phyloP scores from a whole-genome alignment of 2,888 invertebrate genomes.

The Catocala nupta region DNA sequence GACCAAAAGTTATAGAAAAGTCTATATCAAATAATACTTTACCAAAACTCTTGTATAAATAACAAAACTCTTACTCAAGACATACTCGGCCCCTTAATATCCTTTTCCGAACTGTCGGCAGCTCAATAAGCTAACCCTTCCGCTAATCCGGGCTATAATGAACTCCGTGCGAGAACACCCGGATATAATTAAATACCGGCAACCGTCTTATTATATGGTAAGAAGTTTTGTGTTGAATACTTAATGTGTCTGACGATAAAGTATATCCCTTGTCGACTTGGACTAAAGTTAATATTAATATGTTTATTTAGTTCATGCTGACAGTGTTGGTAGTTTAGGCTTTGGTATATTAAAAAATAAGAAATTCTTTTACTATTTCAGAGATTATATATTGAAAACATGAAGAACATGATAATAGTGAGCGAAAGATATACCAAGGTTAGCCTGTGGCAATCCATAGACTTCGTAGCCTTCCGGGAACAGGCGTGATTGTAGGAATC shows the following conservation, averaged over 20 bases:
- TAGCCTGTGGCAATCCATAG: too few relatives aligned
- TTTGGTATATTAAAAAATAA: too few relatives aligned
- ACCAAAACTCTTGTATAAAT: slow-evolving; percentile 28
- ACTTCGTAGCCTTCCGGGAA: too few relatives aligned
- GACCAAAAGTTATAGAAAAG: not conserved
- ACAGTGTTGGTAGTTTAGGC: too few relatives aligned
- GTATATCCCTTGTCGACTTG: not conserved
- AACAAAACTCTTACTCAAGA: slow-evolving; percentile 46
- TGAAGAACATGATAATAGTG: too few relatives aligned
- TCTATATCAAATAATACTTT: slow-evolving; percentile 9
- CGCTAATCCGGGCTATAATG: slow-evolving; percentile 77
- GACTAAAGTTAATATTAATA: not conserved
- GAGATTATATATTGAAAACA: too few relatives aligned
- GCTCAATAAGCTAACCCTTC: slow-evolving; percentile 73
- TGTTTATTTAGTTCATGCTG: too few relatives aligned
- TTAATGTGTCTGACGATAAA: slow-evolving; percentile 35
- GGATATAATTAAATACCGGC: slow-evolving; percentile 62
- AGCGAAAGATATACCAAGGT: too few relatives aligned
- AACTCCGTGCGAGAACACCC: slow-evolving; percentile 60
- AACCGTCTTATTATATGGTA: slow-evolving; percentile 50
- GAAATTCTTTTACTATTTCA: too few relatives aligned
- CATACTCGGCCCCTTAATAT: slow-evolving; percentile 53
- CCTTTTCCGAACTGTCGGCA: slow-evolving; percentile 56
- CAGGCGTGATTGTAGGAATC: too few relatives aligned
- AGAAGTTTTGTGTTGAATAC: slow-evolving; percentile 44